Evolutionary conservation across 2,113 vertebrate species (phyloP).

Genomic region (Symphodus melops): DNA sequence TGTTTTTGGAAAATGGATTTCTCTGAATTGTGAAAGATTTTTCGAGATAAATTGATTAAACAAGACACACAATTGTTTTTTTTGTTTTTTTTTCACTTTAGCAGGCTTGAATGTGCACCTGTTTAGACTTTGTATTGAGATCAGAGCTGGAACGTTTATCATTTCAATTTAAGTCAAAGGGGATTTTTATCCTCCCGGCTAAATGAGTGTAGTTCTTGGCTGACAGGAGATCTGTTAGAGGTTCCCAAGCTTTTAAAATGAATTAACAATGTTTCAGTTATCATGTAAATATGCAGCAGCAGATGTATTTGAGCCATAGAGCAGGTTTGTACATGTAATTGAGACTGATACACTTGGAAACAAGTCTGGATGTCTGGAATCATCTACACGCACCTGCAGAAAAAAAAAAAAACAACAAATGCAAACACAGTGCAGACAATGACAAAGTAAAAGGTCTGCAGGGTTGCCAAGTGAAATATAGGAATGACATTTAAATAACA

Average conservation of each 20-base stretch:
- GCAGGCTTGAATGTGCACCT: not conserved
- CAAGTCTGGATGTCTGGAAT: not conserved
- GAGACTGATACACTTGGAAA: not conserved
- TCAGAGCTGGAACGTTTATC: not conserved
- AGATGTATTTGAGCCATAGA: not conserved
- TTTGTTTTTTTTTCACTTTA: not conserved
- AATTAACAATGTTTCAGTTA: not conserved
- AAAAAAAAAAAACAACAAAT: not conserved
- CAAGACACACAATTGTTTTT: slow-evolving; percentile 5
- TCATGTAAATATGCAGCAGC: not conserved
- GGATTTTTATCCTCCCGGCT: not conserved
- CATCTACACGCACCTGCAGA: not conserved
- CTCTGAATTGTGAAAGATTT: not conserved
- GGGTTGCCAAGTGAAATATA: slow-evolving; percentile 8
- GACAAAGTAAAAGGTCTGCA: not conserved
- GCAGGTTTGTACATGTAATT: not conserved
- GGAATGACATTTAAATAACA: slow-evolving; percentile 29
- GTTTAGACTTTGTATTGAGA: slow-evolving; percentile 9
- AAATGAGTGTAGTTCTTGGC: slow-evolving; percentile 26
- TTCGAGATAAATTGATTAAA: not conserved
- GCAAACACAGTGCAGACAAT: not conserved
- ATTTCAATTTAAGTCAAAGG: not conserved
- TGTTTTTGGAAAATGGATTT: not conserved
- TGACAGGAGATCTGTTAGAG: not conserved
- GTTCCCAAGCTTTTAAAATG: not conserved